Percentiles rank a stretch among this genome's conserved stretches.
Conservation (phyloP, 2,888 invertebrate species). For the Drosophila kokeensis region DNA sequence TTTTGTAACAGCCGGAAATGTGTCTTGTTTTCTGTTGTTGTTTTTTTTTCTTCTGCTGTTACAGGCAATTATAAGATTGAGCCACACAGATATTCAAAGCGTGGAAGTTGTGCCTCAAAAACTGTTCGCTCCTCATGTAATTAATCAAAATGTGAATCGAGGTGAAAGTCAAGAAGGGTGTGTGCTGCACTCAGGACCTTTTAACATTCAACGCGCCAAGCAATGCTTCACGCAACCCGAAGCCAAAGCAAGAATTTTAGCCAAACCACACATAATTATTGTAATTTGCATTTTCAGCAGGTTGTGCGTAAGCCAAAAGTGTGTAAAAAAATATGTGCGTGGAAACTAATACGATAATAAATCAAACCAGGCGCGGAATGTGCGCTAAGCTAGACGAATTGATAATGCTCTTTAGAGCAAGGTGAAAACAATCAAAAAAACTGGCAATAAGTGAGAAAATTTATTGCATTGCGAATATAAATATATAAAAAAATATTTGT, state of each 20-base stretch:
- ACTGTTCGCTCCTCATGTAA: constrained; percentile 40
- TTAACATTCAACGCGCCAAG: constrained; percentile 29
- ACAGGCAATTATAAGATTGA: constrained; percentile 34
- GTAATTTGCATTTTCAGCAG: constrained; percentile 71
- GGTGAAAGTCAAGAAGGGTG: constrained; percentile 53
- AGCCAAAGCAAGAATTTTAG: constrained; percentile 7
- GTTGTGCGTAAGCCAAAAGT: constrained; percentile 19
- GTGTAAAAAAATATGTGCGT: constrained; percentile 50
- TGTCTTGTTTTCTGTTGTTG: constrained; percentile 47
- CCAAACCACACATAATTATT: constrained; percentile 66
- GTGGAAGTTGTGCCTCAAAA: constrained; percentile 23
- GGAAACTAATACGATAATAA: constrained; percentile 69
- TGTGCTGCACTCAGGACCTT: constrained; percentile 43
- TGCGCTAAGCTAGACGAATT: neutral
- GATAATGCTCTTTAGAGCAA: constrained; percentile 1
- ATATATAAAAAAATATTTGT: neutral
- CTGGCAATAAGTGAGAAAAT: neutral
- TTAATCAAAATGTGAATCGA: constrained; percentile 62
- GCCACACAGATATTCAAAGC: constrained; percentile 42
- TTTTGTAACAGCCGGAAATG: constrained; percentile 70
- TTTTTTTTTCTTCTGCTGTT: neutral
- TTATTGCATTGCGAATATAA: too few relatives aligned
- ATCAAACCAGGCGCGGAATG: constrained; percentile 47
- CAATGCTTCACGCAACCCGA: constrained; percentile 24
- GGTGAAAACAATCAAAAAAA: neutral